phyloP scores from a whole-genome alignment of 2,797 vertebrate species.

The Argentina silus region DNA sequence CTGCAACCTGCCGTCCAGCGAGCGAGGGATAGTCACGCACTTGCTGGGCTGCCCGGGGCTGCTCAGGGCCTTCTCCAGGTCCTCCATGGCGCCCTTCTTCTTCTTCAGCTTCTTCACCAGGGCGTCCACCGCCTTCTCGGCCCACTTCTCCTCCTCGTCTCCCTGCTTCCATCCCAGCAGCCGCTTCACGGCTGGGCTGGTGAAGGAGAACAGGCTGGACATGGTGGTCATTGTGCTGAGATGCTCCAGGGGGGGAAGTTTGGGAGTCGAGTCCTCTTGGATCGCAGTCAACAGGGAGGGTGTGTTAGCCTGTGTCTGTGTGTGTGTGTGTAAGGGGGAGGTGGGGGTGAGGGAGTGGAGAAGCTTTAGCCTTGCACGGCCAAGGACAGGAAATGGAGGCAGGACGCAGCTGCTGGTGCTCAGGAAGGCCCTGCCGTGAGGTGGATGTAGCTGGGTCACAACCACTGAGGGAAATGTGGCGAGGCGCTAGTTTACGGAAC shows the following conservation, averaged over 20 bases:
- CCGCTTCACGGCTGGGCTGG: slow-evolving; percentile 96
- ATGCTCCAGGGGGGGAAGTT: slow-evolving; percentile 28
- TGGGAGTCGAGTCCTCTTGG: neutral
- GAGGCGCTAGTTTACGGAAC: slow-evolving; percentile 35
- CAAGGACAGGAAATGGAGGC: slow-evolving; percentile 83
- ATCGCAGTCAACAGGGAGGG: neutral
- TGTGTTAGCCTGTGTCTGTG: slow-evolving; percentile 22
- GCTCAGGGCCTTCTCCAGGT: slow-evolving; percentile 96
- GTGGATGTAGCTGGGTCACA: slow-evolving; percentile 71
- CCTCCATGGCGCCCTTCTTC: slow-evolving; percentile 98
- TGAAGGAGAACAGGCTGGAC: slow-evolving; percentile 99
- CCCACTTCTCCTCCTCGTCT: slow-evolving; percentile 99
- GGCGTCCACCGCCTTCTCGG: slow-evolving; percentile 96
- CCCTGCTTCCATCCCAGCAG: slow-evolving; percentile 99
- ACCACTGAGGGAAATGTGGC: slow-evolving; percentile 52
- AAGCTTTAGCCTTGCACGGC: slow-evolving; percentile 75
- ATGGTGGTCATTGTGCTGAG: slow-evolving; percentile 89
- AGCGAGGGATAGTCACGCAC: slow-evolving; percentile 96
- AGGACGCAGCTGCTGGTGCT: slow-evolving; percentile 85
- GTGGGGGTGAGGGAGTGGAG: slow-evolving; percentile 53
- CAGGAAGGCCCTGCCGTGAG: slow-evolving; percentile 77
- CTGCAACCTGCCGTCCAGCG: slow-evolving; percentile 92
- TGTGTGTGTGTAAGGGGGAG: slow-evolving; percentile 45
- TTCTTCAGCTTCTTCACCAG: slow-evolving; percentile 99
- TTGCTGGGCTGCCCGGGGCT: slow-evolving; percentile 97